Conservation (phyloP, 2,797 vertebrate species). For the Menidia menidia region DNA sequence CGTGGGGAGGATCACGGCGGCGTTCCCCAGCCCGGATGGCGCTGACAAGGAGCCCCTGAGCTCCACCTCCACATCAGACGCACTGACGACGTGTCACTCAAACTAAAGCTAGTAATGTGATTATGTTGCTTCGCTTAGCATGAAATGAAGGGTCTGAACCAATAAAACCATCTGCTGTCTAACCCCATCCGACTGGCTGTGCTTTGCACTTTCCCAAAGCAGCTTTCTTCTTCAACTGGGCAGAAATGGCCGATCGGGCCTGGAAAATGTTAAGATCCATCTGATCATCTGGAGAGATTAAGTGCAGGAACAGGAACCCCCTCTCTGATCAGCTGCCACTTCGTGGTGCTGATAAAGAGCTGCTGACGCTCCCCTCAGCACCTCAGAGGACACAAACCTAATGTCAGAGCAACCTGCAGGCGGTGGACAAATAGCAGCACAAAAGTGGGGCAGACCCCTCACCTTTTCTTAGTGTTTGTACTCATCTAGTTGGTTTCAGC, state of each 20-base stretch:
- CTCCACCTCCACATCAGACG: background rate
- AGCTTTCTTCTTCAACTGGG: constrained; percentile 22
- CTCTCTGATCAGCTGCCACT: background rate
- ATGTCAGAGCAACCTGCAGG: too few species aligned
- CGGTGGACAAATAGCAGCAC: too few species aligned
- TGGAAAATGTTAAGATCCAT: constrained; percentile 32
- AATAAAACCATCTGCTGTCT: constrained; percentile 31
- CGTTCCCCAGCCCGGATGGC: constrained; percentile 71
- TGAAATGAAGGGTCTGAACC: background rate
- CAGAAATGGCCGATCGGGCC: constrained; percentile 9
- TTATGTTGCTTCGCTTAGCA: background rate
- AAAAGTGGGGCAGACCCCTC: too few species aligned
- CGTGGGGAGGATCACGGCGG: constrained; percentile 76
- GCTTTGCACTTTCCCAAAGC: background rate
- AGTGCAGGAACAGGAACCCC: background rate
- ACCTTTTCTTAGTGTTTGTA: too few species aligned
- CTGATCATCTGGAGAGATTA: background rate
- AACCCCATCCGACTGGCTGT: background rate
- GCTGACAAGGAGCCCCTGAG: constrained; percentile 41
- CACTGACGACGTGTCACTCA: constrained; percentile 1
- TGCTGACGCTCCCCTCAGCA: background rate
- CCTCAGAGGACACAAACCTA: background rate
- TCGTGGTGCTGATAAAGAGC: background rate
- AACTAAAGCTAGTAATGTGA: background rate
- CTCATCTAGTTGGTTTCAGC: too few species aligned